A percentile compares a stretch with the other conserved stretches of the same genome.
phyloP scores from a whole-genome alignment of 2,797 vertebrate species.

The Esox masquinongy region DNA sequence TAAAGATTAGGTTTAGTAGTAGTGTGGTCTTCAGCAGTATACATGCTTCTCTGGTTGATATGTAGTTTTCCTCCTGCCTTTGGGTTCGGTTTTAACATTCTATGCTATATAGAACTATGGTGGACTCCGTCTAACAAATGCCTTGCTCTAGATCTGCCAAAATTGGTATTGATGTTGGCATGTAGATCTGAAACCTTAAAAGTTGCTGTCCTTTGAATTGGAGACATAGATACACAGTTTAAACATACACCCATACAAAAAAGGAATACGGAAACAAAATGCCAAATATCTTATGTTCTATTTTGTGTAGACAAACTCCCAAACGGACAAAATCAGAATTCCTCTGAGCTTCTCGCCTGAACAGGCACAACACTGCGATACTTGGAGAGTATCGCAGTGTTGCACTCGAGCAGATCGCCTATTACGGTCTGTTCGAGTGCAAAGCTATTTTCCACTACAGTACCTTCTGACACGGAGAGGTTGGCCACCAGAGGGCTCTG shows the following conservation, averaged over 20 bases:
- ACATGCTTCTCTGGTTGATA: constrained; percentile 50
- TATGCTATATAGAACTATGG: constrained; percentile 11
- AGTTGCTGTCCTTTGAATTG: not conserved
- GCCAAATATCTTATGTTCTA: not conserved
- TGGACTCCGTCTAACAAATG: not conserved
- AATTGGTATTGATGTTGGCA: constrained; percentile 12
- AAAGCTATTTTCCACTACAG: not conserved
- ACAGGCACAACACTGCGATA: not conserved
- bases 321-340: not conserved
- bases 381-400: too few species aligned
- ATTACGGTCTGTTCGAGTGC: not conserved
- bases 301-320: not conserved
- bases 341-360: not conserved
- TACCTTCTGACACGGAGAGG: constrained; percentile 16
- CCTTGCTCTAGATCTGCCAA: constrained; percentile 15
- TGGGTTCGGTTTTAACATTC: constrained; percentile 25
- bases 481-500: constrained; percentile 38
- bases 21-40: constrained; percentile 36
- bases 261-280: not conserved
- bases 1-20: constrained; percentile 30
- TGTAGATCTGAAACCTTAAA: constrained; percentile 8
- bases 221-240: not conserved
- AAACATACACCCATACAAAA: not conserved
- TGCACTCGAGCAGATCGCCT: too few species aligned
- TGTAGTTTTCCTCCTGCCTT: constrained; percentile 27